These are phyloP conservation scores for Neoascia interrupta DNA, from an alignment of 2,888 invertebrate genomes.

Conservation along the genomic window DNA sequence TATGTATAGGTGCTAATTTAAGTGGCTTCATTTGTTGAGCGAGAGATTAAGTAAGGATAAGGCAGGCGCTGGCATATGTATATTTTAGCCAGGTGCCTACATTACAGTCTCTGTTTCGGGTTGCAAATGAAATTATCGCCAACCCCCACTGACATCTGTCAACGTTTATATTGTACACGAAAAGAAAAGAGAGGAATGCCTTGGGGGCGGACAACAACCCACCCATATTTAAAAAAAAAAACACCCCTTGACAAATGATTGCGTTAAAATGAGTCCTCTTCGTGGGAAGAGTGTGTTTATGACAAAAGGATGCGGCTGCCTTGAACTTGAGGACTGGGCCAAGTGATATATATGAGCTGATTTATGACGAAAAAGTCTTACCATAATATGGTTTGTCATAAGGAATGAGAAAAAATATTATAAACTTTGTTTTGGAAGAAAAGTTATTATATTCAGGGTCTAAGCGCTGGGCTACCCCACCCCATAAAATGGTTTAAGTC, in stretches of 20 bases:
- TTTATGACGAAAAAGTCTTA: too few species aligned
- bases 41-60: not conserved
- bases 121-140: conserved; percentile 4
- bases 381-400: too few species aligned
- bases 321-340: conserved; percentile 5
- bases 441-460: not conserved
- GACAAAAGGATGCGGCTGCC: conserved; percentile 31
- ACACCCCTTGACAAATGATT: conserved; percentile 47
- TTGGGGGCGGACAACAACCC: not conserved
- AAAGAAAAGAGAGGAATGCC: not conserved
- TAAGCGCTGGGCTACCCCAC: too few species aligned
- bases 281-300: conserved; percentile 31
- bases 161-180: conserved; percentile 25
- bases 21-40: conserved; percentile 40
- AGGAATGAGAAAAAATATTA: too few species aligned
- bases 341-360: too few species aligned
- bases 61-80: not conserved
- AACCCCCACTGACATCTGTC: conserved; percentile 24
- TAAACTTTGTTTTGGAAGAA: not conserved
- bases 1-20: conserved; percentile 31
- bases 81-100: not conserved
- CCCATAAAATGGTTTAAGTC: too few species aligned
- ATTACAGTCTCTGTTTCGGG: not conserved
- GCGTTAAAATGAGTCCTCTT: conserved; percentile 16
- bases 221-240: not conserved